Base-by-base conservation (phyloP, 1,140 invertebrate genomes). In the Leptopilina boulardi region DNA sequence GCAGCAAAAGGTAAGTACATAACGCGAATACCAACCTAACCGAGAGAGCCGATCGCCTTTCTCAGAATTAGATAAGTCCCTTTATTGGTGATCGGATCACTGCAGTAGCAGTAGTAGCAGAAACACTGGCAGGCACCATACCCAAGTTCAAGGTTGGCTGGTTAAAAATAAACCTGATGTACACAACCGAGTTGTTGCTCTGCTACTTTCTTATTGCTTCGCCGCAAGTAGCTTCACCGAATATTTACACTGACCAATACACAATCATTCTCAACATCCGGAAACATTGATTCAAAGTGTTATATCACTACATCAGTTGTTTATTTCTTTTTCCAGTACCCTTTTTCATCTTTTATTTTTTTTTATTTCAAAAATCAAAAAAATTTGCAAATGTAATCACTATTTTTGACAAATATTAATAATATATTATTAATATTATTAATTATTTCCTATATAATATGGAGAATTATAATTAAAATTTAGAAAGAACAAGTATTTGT, bases 21-120 rank as follows among this genome's bases (percentile, higher is more conserved):
- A 81, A 83, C 78, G 78, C 80, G 80, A 83, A 80, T 83, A 78
- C 78, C 78, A 74, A 74, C 59, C 82, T 72, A 83, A 79, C 82
- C 76, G 81, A 75, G 80, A 70, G 75, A 80, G 74, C 79, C 77
- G 80, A 84, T 82, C 84, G 86, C 80, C 83, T 86, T 87, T 86
- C 85, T 88, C 82, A 83, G 85, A 88, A 88, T 87, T 87, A 88
- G 83, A 86, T 87, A 87, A 87, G 84, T 86, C 83, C 82, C 81
- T 87, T 87, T 87, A 87, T 87, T 88, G 85, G 85, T 86, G 85
- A 88, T 88, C 85, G 84, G 84, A 88, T 88, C 86, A 87, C 82
- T 82, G 84, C 81, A 78, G 81, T 80, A 83, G 80, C 81, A 83
- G 77, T 78, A 82, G 82, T 79, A 70, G 77, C 80, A 83, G 71